Evolutionary conservation across 2,113 vertebrate species (phyloP), one percentile per base, ranked within the genome.

Genomic region (cattle (Bos taurus)): DNA sequence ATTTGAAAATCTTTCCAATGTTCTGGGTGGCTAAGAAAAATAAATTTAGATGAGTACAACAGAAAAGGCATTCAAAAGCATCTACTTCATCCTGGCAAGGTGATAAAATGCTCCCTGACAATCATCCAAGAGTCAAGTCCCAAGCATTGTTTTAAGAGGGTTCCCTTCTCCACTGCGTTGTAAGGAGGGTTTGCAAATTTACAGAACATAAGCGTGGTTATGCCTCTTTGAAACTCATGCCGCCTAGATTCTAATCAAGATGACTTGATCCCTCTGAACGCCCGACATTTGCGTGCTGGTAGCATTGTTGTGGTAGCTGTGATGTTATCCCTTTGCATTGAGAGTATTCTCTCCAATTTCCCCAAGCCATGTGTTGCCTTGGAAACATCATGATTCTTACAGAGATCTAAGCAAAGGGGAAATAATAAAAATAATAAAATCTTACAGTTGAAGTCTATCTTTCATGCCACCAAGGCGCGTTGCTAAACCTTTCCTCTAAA

Each of bases 361-460:
- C 97, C 98, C 95, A 94, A 10, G 25, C 94, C 89, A 86, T 21
- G 85, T 98, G 98, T 97, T 98, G 98, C 98, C 98, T 97, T 97
- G 98, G 97, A 98, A 97, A 98, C 97, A 96, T 93, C 98, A 97
- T 97, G 98, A 97, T 97, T 94, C 92, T 97, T 74, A 83, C 16
- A 94, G 95, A 98, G 96, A 98, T 98, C 98, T 97, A 98, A 98
- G 97, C 93, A 95, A 90, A 97, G 86, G 86, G 93, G 90, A 98
- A 97, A 97, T 96, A 88, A 97, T 97, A 98, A 98, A 98, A 98
- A 98, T 97, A 98, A 98, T 97, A 98, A 95, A 96, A 95, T 97
- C 94, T 97, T 97, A 91, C 95, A 84, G 93, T 60, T 91, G 54
- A 96, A 97, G 92, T 90, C 97, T 95, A 92, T 97, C 97, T 97